phyloP scores from a whole-genome alignment of 2,113 vertebrate species.

The rat (Rattus norvegicus) region GRCr8 NC_086020.1:216696501-216697000 shows the following conservation, averaged over 20 bases:
- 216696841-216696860: neutral
- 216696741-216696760: neutral
- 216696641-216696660: constrained; percentile 9
- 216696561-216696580: too few species aligned
- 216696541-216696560: too few species aligned
- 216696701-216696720: constrained; percentile 21
- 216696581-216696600: too few species aligned
- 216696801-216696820: neutral
- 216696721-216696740: neutral
- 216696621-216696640: neutral
- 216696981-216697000: too few species aligned
- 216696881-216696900: neutral
- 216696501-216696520: too few species aligned
- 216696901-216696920: neutral
- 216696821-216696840: neutral
- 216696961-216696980: too few species aligned
- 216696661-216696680: neutral
- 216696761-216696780: neutral
- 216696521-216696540: too few species aligned
- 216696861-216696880: neutral
- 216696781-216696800: neutral
- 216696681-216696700: neutral
- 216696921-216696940: neutral
- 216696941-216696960: too few species aligned
- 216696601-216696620: neutral